Percentiles rank a stretch among this genome's conserved stretches.
phyloP scores from a whole-genome alignment of 2,888 invertebrate species.

The Thumatha senex region DNA sequence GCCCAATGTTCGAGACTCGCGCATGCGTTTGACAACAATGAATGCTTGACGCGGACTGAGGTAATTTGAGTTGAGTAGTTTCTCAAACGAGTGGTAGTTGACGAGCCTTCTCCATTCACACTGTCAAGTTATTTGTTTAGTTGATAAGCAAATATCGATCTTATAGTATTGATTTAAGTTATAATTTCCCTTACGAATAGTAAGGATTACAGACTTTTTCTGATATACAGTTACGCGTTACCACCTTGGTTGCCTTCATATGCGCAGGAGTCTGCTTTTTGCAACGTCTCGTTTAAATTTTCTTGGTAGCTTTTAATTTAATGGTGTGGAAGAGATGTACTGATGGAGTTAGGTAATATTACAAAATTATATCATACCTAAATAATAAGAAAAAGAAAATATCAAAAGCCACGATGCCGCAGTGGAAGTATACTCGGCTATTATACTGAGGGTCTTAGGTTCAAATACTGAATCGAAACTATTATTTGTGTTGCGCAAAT shows the following conservation, averaged over 20 bases:
- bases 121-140: conserved; percentile 50
- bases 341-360: conserved; percentile 1
- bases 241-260: conserved; percentile 78
- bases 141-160: conserved; percentile 28
- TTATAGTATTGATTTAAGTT: conserved; percentile 6
- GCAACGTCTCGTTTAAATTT: conserved; percentile 61
- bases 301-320: conserved; percentile 41
- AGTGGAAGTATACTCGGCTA: no score
- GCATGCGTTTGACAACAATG: conserved; percentile 62
- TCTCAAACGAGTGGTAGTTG: conserved; percentile 70
- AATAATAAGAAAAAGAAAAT: neutral
- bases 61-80: conserved; percentile 42
- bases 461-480: no score
- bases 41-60: conserved; percentile 68
- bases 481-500: no score
- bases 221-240: conserved; percentile 39
- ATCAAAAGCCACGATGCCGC: no score
- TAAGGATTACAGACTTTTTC: conserved; percentile 41
- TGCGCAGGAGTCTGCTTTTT: conserved; percentile 75
- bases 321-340: neutral
- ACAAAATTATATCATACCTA: neutral
- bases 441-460: no score
- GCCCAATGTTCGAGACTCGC: conserved; percentile 50
- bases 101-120: conserved; percentile 75
- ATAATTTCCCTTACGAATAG: conserved; percentile 12